Evolutionary conservation across 2,888 invertebrate species (phyloP), one percentile per base, ranked within the genome.

Genomic region (Seira ritae): DNA sequence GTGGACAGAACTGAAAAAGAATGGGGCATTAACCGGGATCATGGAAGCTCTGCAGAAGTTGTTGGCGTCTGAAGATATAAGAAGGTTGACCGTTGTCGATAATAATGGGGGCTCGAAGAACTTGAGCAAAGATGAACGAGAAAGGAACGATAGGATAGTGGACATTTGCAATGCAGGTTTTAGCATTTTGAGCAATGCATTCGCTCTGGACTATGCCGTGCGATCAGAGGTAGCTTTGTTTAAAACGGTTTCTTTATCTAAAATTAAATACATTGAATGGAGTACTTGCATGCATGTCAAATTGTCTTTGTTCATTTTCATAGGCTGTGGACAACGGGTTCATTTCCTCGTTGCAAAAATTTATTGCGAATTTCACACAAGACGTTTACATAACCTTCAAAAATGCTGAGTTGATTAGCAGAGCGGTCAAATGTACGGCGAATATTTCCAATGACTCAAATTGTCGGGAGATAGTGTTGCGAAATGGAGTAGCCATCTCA

Each of bases 361-460:
- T 86, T 1, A 83, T 85, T 20, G 42, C 68, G 12, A 66, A 19
- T 8, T 72, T 83, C 10, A 76, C 70, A 10, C 42, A 70, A 6
- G 68, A 76, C 50, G 19, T 17, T 1, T 23, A 20, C 10, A 20
- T 55, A 12, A 23, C 50, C 4, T 77, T 72, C 60, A 68, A 62
- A 24, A 55, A 72, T 20, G 68, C 73, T 0, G 81, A 85, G 68
- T 66, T 86, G 1, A 46, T 80, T 1, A 75, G 75, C 12, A 73
- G 83, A 66, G 75, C 85, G 6, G 76, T 86, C 1, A 86, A 84
- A 69, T 86, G 86, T 20, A 66, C 81, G 1, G 86, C 84, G 31
- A 86, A 86, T 60, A 37, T 86, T n/a, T 80, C 85, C n/a, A 80
- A 80, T 70, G 85, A 85, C 60, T 62, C 77, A 1, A 19, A 60